These are phyloP conservation scores for Calameuta filiformis DNA, from an alignment of 2,888 invertebrate species.

Conservation along the genomic window DNA sequence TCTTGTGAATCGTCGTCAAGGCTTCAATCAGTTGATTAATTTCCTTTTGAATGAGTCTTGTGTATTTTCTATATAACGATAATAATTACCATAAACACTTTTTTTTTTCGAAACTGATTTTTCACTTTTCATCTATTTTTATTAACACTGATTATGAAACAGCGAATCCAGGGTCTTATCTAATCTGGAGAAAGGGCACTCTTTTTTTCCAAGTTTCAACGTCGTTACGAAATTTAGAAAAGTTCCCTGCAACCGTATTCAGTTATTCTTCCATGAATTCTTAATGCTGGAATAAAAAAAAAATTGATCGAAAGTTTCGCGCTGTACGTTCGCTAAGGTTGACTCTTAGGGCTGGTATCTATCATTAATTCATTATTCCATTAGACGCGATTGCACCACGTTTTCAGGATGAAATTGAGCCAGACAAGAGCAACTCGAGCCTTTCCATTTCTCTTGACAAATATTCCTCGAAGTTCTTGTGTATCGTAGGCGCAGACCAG, in stretches of 20 bases:
- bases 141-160: not conserved
- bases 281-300: not conserved
- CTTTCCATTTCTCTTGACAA: not conserved
- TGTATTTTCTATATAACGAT: not conserved
- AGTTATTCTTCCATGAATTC: not conserved
- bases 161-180: not conserved
- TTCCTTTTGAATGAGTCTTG: not conserved
- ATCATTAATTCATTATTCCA: not conserved
- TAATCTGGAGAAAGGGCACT: not conserved
- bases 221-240: not conserved
- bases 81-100: not conserved
- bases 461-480: not conserved
- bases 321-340: not conserved
- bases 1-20: not conserved
- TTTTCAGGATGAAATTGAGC: not conserved
- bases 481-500: not conserved
- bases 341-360: not conserved
- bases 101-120: not conserved
- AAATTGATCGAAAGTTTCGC: not conserved
- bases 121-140: not conserved
- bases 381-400: not conserved
- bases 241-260: not conserved
- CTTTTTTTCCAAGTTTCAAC: not conserved
- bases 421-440: not conserved
- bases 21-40: not conserved